Base-by-base conservation (phyloP, 64 coral and sea anemone genomes). In the Actinia equina region DNA sequence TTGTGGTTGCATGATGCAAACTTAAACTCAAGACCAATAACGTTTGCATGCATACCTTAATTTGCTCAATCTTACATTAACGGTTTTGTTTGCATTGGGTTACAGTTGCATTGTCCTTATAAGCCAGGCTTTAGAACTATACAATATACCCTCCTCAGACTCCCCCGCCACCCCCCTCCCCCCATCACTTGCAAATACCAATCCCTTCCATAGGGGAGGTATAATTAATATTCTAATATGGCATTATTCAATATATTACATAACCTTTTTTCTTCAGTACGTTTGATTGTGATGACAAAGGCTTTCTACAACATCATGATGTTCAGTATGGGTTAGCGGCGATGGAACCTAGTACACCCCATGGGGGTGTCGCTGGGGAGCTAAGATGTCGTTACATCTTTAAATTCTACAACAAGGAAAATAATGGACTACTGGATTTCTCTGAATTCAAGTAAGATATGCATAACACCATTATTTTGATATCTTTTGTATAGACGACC, bases 381-480 rank as follows among this genome's bases (percentile, higher is more conserved):
- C 54, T 94, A n/a, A 83, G 93, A 26, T 94, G 93, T 59, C 85
- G 88, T 59, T 94, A 94, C 44, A 88, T 94, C 10, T 94, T 94
- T 57, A 90, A 65, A 62, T 94, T 83, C 43, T 94, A 94, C 52
- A 87, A 89, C 49, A 60, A 64, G 61, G 58, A 59, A 5, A 61
- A 94, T 27, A 71, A 77, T 52, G 88, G 78, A 12, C 64, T 61
- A 83, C 52, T 94, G 10, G 80, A 82, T 79, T 83, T 88, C 86
- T 45, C 90, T 3, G 93, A 88, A 81, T 91, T 94, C 18, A 91
- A 80, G 93, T 94, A 83, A 83, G 93, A 84, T 17, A 26, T 41
- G 26, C 17, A 26, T 41, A 11, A 41, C 0, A 52, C 45, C 9
- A 51, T 37, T 52, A 20, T 43, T 15, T 51, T 81, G n/a, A 0